Percentiles rank a stretch among this genome's conserved stretches.
Evolutionary conservation across 2,797 vertebrate genomes (phyloP).

Genomic region (Lepilemur septentrionalis): DNA sequence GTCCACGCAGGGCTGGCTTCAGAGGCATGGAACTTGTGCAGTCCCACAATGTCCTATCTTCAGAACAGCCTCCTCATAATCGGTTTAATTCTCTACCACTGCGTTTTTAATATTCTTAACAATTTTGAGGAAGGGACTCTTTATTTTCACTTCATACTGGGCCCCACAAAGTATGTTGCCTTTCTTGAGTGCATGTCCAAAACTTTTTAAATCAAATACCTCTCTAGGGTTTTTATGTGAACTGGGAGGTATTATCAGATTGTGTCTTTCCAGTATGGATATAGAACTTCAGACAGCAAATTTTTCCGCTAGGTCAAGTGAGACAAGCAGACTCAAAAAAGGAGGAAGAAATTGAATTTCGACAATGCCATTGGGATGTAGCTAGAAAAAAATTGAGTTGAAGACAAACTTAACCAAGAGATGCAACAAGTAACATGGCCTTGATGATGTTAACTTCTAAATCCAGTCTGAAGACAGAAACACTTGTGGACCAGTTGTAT

Average conservation of each 20-base stretch:
- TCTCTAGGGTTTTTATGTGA: not conserved
- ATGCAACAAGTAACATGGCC: not conserved
- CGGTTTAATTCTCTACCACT: not conserved
- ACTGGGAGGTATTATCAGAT: not conserved
- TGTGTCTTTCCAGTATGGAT: not conserved
- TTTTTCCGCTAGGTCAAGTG: not conserved
- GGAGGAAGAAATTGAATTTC: not conserved
- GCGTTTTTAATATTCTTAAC: not conserved
- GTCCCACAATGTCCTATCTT: not conserved
- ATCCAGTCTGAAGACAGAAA: not conserved
- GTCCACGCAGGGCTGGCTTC: not conserved
- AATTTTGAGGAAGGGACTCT: not conserved
- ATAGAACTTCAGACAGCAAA: not conserved
- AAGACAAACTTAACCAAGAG: not conserved
- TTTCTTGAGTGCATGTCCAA: not conserved
- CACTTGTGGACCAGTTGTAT: not conserved
- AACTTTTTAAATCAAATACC: not conserved
- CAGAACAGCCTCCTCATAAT: not conserved
- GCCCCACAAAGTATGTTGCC: not conserved
- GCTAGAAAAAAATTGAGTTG: not conserved
- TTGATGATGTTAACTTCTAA: not conserved
- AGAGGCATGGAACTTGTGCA: not conserved
- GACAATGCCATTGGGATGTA: not conserved
- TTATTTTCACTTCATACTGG: not conserved
- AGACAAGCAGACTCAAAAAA: not conserved